These are phyloP conservation scores for Melieria omissa DNA, from an alignment of 2,888 invertebrate genomes.

Conservation along the genomic window DNA sequence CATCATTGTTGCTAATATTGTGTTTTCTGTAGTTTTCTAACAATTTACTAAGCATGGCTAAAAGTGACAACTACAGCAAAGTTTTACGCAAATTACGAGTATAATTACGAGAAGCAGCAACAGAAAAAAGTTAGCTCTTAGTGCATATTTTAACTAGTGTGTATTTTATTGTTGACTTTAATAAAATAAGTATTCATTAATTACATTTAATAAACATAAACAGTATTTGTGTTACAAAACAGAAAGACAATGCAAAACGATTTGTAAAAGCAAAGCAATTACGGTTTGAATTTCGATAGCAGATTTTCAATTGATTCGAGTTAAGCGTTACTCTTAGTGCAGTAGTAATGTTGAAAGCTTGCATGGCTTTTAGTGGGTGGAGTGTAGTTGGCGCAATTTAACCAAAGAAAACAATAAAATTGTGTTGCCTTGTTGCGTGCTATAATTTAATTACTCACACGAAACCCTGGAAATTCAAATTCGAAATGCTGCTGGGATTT, in stretches of 20 bases:
- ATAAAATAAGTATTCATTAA: background rate
- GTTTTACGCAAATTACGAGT: background rate
- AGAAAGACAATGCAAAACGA: constrained; percentile 13
- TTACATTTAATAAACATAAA: background rate
- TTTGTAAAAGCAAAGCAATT: background rate
- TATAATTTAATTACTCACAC: no score
- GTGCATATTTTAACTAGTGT: background rate
- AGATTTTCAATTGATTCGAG: no score
- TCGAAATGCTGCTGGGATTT: no score
- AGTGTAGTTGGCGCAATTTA: no score
- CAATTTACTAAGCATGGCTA: no score
- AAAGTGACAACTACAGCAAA: constrained; percentile 15
- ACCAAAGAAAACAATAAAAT: no score
- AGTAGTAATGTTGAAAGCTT: no score
- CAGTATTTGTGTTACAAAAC: constrained; percentile 2
- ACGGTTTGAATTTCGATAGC: no score
- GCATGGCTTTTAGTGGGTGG: no score
- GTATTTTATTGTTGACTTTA: background rate
- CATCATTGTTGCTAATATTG: constrained; percentile 49
- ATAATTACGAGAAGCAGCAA: background rate
- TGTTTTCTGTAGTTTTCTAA: constrained; percentile 53
- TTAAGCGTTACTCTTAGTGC: no score
- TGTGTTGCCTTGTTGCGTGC: no score
- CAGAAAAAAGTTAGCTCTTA: background rate
- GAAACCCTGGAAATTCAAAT: no score